Evolutionary conservation across 2,797 vertebrate species (phyloP).

Genomic region (Serranus cabrilla): DNA sequence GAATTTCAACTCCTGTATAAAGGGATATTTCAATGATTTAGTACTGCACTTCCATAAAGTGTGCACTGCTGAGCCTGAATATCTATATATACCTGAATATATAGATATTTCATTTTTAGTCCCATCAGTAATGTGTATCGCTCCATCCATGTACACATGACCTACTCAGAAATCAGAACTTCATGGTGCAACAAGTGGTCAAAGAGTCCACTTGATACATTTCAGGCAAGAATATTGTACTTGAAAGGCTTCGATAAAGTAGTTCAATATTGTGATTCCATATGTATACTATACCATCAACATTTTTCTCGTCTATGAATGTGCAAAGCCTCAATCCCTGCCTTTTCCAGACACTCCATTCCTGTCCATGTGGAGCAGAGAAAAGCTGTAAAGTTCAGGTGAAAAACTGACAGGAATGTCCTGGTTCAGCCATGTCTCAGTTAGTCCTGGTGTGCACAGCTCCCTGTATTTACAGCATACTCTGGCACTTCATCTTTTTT

Average conservation of each 20-base stretch:
- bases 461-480: slow-evolving; percentile 21
- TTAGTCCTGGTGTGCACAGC: slow-evolving; percentile 6
- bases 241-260: not conserved
- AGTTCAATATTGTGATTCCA: not conserved
- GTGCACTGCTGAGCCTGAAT: not conserved
- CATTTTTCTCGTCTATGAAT: slow-evolving; percentile 8
- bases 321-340: not conserved
- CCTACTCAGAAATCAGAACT: not conserved
- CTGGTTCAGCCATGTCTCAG: slow-evolving; percentile 36
- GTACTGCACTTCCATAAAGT: not conserved
- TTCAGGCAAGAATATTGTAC: not conserved
- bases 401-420: slow-evolving; percentile 53
- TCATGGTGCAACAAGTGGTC: not conserved
- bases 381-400: slow-evolving; percentile 44
- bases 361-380: slow-evolving; percentile 20
- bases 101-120: not conserved
- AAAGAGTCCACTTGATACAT: not conserved
- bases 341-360: slow-evolving; percentile 32
- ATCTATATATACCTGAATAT: too few relatives aligned
- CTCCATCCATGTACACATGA: not conserved
- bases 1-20: not conserved
- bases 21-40: not conserved
- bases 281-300: not conserved
- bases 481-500: slow-evolving; percentile 14
- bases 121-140: not conserved